phyloP scores from a whole-genome alignment of 2,113 vertebrate species.

The Turnix velox region DNA sequence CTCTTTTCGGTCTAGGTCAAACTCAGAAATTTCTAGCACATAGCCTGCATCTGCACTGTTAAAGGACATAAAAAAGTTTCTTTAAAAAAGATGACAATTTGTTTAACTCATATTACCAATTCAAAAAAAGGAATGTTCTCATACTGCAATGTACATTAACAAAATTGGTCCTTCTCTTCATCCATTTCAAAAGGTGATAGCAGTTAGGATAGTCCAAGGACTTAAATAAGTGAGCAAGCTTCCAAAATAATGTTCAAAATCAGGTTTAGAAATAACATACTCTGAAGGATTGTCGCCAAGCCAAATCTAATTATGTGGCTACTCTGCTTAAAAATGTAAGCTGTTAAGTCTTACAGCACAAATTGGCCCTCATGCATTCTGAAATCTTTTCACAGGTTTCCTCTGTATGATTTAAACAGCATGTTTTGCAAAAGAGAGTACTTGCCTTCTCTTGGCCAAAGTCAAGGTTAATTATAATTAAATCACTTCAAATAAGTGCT shows the following conservation, averaged over 20 bases:
- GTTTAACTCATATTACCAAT: background rate
- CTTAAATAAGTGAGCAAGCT: background rate
- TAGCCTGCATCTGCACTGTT: background rate
- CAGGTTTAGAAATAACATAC: background rate
- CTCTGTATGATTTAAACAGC: background rate
- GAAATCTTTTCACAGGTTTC: background rate
- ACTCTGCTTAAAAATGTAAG: background rate
- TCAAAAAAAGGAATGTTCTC: background rate
- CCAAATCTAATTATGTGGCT: background rate
- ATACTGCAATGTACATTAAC: background rate
- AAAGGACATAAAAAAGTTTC: background rate
- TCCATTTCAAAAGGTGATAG: background rate
- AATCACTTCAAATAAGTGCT: background rate
- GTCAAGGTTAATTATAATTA: background rate
- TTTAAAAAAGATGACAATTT: background rate
- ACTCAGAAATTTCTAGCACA: background rate
- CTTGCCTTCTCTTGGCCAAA: background rate
- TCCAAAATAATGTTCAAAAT: background rate
- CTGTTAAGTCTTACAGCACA: background rate
- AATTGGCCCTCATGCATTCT: background rate
- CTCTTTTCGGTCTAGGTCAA: background rate
- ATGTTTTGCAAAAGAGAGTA: background rate
- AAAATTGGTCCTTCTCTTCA: background rate
- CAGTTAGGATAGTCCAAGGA: background rate
- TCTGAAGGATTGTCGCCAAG: background rate